A percentile compares a stretch with the other conserved stretches of the same genome.
Conservation (phyloP, 2,888 invertebrate genomes). For the Hipparchia sbordonii region DNA sequence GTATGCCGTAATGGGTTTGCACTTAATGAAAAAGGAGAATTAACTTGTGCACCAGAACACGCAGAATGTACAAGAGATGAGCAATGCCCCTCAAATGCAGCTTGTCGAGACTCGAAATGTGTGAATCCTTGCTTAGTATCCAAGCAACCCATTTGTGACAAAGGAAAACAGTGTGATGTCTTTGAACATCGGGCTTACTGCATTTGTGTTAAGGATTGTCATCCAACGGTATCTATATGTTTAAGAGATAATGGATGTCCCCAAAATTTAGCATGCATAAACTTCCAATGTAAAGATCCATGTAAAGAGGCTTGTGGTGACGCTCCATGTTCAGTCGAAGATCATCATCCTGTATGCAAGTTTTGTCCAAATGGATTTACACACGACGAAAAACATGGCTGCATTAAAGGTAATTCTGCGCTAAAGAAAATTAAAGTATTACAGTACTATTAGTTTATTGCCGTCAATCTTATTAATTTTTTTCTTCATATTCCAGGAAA, state of each 20-base stretch:
- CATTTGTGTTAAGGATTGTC: constrained; percentile 93
- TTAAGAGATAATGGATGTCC: constrained; percentile 95
- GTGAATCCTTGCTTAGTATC: constrained; percentile 91
- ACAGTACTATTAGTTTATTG: constrained; percentile 65
- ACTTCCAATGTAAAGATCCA: constrained; percentile 95
- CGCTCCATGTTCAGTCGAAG: constrained; percentile 96
- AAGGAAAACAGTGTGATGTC: constrained; percentile 93
- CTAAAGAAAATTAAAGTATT: constrained; percentile 57
- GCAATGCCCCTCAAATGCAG: constrained; percentile 93
- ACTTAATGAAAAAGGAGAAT: constrained; percentile 92
- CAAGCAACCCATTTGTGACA: constrained; percentile 86
- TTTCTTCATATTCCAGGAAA: constrained; percentile 83
- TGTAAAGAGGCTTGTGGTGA: constrained; percentile 93
- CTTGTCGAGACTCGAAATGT: constrained; percentile 92
- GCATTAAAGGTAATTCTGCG: constrained; percentile 94
- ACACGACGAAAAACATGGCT: constrained; percentile 96
- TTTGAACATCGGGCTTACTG: constrained; percentile 93
- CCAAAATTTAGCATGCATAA: constrained; percentile 91
- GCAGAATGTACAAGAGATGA: constrained; percentile 91
- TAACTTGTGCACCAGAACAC: constrained; percentile 92
- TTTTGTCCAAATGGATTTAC: constrained; percentile 97
- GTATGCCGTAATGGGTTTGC: constrained; percentile 95
- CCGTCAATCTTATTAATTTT: constrained; percentile 77
- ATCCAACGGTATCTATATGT: constrained; percentile 93
- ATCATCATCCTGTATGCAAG: constrained; percentile 97